Percentiles rank a stretch among this genome's conserved stretches.
phyloP scores from a whole-genome alignment of 2,113 vertebrate species.

The Oncorhynchus tshawytscha region DNA sequence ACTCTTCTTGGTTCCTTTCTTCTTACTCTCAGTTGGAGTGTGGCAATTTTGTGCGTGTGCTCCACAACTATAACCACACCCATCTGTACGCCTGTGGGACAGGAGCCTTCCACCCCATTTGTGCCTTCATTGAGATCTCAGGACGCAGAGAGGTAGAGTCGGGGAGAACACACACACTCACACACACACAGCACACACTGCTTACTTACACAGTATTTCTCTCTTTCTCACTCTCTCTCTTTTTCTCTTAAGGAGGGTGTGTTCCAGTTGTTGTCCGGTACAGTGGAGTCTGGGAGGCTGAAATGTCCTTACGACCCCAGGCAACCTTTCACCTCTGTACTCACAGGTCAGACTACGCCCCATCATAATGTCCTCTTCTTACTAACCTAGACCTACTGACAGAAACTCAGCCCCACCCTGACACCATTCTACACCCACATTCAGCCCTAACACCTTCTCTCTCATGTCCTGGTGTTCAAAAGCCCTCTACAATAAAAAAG shows the following conservation, averaged over 20 bases:
- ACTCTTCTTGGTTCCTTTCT: background rate
- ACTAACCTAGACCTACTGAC: no score
- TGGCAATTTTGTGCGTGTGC: slow-evolving; percentile 92
- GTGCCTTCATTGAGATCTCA: slow-evolving; percentile 88
- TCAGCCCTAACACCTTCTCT: background rate
- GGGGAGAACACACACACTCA: background rate
- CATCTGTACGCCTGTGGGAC: slow-evolving; percentile 93
- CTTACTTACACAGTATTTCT: background rate
- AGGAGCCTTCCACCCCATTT: slow-evolving; percentile 91
- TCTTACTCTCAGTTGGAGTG: slow-evolving; percentile 83
- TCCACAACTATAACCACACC: slow-evolving; percentile 92
- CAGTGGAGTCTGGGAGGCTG: slow-evolving; percentile 88
- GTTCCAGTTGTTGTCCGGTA: slow-evolving; percentile 82
- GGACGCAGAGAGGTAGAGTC: slow-evolving; percentile 84
- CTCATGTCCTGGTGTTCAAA: slow-evolving; percentile 16
- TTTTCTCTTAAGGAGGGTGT: slow-evolving; percentile 68
- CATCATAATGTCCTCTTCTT: no score
- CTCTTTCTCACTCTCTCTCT: background rate
- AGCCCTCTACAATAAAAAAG: background rate
- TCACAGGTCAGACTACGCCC: slow-evolving; percentile 81
- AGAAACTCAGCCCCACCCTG: background rate
- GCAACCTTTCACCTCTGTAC: slow-evolving; percentile 91
- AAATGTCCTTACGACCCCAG: slow-evolving; percentile 96
- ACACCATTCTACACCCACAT: background rate
- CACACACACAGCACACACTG: background rate